phyloP scores from a whole-genome alignment of 2,888 invertebrate genomes.

The Ectemnius continuus region DNA sequence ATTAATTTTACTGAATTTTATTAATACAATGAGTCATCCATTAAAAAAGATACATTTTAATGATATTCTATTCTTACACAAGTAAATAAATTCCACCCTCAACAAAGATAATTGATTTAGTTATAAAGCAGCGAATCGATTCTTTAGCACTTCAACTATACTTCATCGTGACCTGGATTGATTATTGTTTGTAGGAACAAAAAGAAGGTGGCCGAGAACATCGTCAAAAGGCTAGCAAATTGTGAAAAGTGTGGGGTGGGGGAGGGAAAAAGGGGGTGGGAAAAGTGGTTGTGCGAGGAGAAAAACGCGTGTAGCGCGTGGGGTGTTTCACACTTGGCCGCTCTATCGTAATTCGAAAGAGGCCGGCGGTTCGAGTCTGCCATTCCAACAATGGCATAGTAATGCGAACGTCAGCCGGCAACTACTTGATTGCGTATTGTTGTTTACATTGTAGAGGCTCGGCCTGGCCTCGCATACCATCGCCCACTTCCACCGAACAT shows the following conservation, averaged over 20 bases:
- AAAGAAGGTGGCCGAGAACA: not conserved
- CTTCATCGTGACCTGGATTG: too few relatives aligned
- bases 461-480: slow-evolving; percentile 51
- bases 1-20: too few relatives aligned
- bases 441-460: slow-evolving; percentile 68
- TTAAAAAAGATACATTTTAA: too few relatives aligned
- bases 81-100: too few relatives aligned
- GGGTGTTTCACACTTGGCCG: not conserved
- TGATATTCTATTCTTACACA: too few relatives aligned
- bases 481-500: slow-evolving; percentile 60
- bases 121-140: too few relatives aligned
- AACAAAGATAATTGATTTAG: too few relatives aligned
- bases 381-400: slow-evolving; percentile 68
- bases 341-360: slow-evolving; percentile 65
- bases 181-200: not conserved
- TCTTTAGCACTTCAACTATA: too few relatives aligned
- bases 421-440: slow-evolving; percentile 76
- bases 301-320: too few relatives aligned
- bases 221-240: not conserved
- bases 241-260: too few relatives aligned
- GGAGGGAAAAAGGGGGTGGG: not conserved
- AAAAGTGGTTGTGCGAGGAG: not conserved
- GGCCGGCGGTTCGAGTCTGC: slow-evolving; percentile 54
- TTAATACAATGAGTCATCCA: too few relatives aligned
- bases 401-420: slow-evolving; percentile 72